A percentile compares a stretch with the other conserved stretches of the same genome.
Evolutionary conservation across 2,888 invertebrate species (phyloP).

Genomic region (Heliconius ethilla): DNA sequence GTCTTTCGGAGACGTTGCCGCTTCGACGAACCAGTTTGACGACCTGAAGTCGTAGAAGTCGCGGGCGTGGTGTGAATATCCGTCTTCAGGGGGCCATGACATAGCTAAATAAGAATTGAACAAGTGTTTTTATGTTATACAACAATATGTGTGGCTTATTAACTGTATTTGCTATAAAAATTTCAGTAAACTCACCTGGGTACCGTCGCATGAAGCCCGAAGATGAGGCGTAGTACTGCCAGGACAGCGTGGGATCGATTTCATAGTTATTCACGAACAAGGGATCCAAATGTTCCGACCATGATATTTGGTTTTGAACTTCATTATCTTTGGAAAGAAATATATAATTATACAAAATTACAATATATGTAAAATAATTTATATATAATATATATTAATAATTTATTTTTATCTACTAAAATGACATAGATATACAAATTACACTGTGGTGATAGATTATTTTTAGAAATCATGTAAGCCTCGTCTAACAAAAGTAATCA

Average conservation of each 20-base stretch:
- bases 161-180: neutral
- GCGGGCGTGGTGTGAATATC: slow-evolving; percentile 88
- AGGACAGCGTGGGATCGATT: slow-evolving; percentile 94
- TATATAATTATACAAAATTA: neutral
- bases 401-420: too few species aligned
- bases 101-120: slow-evolving; percentile 74
- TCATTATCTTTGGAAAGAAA: slow-evolving; percentile 83
- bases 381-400: too few species aligned
- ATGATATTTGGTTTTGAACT: slow-evolving; percentile 94
- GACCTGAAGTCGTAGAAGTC: slow-evolving; percentile 96
- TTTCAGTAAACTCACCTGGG: slow-evolving; percentile 85
- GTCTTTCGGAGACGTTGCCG: slow-evolving; percentile 98
- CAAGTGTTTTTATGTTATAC: neutral
- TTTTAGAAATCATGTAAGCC: neutral
- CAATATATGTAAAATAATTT: neutral
- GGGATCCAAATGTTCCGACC: slow-evolving; percentile 96
- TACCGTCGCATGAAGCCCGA: slow-evolving; percentile 96
- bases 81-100: slow-evolving; percentile 92
- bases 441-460: neutral
- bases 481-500: neutral
- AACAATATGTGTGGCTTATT: neutral
- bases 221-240: slow-evolving; percentile 99
- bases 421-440: neutral
- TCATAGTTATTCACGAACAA: slow-evolving; percentile 95
- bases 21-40: slow-evolving; percentile 97